These are phyloP conservation scores for Argyrosomus japonicus DNA, from an alignment of 2,113 vertebrate species.

Conservation along the genomic window DNA sequence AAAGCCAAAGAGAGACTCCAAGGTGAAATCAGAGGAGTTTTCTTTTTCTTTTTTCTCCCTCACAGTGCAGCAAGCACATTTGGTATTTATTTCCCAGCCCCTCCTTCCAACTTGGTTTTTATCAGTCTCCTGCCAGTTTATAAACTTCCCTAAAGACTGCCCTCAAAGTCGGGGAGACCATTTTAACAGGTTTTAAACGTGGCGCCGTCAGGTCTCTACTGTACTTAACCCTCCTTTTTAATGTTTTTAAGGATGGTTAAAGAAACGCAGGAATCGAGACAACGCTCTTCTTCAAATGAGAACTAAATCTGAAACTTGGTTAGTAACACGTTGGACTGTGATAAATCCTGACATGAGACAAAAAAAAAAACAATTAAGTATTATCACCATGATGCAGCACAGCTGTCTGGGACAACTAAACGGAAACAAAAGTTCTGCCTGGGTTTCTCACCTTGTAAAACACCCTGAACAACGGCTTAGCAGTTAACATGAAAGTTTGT, in stretches of 20 bases:
- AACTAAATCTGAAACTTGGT: constrained; percentile 4
- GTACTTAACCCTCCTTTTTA: not conserved
- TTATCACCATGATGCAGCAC: constrained; percentile 4
- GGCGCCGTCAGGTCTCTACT: constrained; percentile 16
- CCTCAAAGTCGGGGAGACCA: constrained; percentile 36
- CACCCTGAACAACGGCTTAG: constrained; percentile 14
- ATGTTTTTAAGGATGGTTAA: not conserved
- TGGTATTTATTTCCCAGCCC: constrained; percentile 67
- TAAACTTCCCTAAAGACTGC: constrained; percentile 62
- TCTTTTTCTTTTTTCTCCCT: constrained; percentile 13
- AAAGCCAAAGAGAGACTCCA: constrained; percentile 37
- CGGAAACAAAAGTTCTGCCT: constrained; percentile 30
- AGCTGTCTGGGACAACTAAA: constrained; percentile 50
- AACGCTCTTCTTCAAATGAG: not conserved
- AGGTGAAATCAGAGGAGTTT: constrained; percentile 29
- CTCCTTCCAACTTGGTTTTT: constrained; percentile 56
- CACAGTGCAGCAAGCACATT: constrained; percentile 66
- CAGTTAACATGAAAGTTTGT: constrained; percentile 65
- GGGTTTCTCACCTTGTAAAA: constrained; percentile 60
- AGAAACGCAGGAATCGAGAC: not conserved
- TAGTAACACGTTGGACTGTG: no score
- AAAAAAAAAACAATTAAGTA: not conserved
- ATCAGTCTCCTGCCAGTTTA: constrained; percentile 78
- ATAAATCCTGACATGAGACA: no score
- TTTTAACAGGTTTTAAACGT: constrained; percentile 49